Conservation (phyloP, 2,888 invertebrate species). For the Lasioglossum oenotherae region DNA sequence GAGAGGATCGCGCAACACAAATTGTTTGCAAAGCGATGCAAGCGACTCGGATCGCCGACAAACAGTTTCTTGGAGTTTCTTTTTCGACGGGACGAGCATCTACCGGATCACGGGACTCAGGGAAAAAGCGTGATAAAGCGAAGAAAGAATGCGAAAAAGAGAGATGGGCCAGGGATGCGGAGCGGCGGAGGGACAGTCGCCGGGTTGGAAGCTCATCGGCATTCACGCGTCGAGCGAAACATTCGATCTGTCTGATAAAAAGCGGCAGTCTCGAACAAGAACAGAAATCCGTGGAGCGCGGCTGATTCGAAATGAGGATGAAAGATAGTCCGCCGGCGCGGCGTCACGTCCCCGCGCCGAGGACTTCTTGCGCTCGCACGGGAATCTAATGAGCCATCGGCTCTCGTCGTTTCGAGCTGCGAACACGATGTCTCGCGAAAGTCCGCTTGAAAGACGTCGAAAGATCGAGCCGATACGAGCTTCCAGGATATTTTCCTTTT, state of each 20-base stretch:
- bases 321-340: conserved; percentile 9
- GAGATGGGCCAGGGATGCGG: not conserved
- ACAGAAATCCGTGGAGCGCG: conserved; percentile 11
- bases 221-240: conserved; percentile 33
- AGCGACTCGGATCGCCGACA: not conserved
- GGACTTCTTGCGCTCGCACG: conserved; percentile 27
- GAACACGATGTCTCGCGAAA: not conserved
- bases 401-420: conserved; percentile 6
- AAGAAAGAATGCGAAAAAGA: conserved; percentile 16
- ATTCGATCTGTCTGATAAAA: conserved; percentile 30
- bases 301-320: conserved; percentile 25
- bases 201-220: conserved; percentile 16
- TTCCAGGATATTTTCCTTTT: not conserved
- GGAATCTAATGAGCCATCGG: conserved; percentile 46
- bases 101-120: not conserved
- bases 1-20: not conserved
- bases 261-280: conserved; percentile 16
- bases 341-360: conserved; percentile 27
- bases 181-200: not conserved
- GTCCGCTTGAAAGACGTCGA: not conserved
- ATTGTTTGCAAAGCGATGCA: not conserved
- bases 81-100: not conserved
- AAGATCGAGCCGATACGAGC: not conserved
- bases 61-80: not conserved
- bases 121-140: conserved; percentile 10